Evolutionary conservation across 2,113 vertebrate genomes (phyloP), one percentile per base, ranked within the genome.

Genomic region (Corydoras sp.): DNA sequence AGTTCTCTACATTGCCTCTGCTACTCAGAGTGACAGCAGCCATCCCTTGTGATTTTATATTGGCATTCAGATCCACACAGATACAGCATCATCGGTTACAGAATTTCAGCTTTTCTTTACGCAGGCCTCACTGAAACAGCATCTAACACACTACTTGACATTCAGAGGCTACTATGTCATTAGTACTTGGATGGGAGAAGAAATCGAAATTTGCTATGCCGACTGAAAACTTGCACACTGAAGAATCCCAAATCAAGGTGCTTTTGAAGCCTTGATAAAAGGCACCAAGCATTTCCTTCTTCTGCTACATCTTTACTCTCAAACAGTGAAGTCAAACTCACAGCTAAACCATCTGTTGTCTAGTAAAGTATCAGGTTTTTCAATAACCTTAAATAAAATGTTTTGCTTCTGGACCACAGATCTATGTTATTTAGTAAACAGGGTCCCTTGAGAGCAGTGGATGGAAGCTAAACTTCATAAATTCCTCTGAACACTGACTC

Each of bases 341-440:
- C 70, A 11, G 31, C 30, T 58, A 18, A 71, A 55, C 58, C 29
- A 69, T 74, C 53, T n/a, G 50, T 50, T 48, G 0, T 11, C 13
- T 32, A 59, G 59, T 71, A 65, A 64, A 70, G 79, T 66, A 76
- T 56, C 61, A 68, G 51, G 49, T 72, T 85, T 78, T 76, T 73
- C 71, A 62, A 72, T 77, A 29, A 10, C 14, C 55, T 76, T 12
- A 71, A 55, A 54, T 32, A 18, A 62, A 70, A 56, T 71, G 76
- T 69, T 24, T 24, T 80, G 66, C 66, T 75, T 63, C 2, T n/a
- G 70, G 58, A 35, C 63, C 43, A 66, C 67, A 60, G 50, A 72
- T 81, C 32, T 58, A 58, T 58, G 66, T 60, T 76, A 32, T 55
- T 67, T 62, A 63, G 68, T 15, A 50, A 73, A 76, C 51, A 54